Evolutionary conservation across 2,888 invertebrate species (phyloP).

Genomic region (Strigamia maritima): DNA sequence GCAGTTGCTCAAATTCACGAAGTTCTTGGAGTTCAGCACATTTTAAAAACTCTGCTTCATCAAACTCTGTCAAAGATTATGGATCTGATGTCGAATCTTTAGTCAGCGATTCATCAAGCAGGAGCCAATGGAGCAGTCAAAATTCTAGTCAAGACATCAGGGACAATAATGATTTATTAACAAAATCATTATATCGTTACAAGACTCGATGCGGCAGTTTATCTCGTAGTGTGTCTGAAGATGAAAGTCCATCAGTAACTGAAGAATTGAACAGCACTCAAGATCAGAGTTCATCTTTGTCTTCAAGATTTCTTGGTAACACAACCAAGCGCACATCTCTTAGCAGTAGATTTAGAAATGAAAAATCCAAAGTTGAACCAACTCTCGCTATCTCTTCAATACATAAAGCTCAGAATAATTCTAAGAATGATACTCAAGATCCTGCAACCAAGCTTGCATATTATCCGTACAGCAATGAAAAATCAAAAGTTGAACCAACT

Average conservation of each 20-base stretch:
- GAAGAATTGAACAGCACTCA: background rate
- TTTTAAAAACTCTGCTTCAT: background rate
- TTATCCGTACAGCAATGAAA: background rate
- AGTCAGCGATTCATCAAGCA: background rate
- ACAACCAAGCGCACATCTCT: background rate
- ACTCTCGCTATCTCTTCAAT: background rate
- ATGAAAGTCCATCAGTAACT: background rate
- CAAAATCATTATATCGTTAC: background rate
- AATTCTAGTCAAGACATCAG: background rate
- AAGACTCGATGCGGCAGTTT: background rate
- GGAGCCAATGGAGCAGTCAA: background rate
- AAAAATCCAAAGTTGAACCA: background rate
- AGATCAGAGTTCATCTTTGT: background rate
- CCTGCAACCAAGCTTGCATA: background rate
- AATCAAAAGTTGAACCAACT: background rate
- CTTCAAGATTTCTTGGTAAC: background rate
- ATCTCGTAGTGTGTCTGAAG: background rate
- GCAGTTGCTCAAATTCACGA: background rate
- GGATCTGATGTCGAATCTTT: background rate
- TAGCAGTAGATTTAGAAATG: background rate
- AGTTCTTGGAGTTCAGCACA: background rate
- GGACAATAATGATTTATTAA: background rate
- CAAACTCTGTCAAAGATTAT: background rate
- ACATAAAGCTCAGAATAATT: background rate
- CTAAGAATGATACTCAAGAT: too few relatives aligned